A percentile compares a stretch with the other conserved stretches of the same genome.
Conservation (phyloP, 2,113 vertebrate species). For the Phylloscopus whistleri region DNA sequence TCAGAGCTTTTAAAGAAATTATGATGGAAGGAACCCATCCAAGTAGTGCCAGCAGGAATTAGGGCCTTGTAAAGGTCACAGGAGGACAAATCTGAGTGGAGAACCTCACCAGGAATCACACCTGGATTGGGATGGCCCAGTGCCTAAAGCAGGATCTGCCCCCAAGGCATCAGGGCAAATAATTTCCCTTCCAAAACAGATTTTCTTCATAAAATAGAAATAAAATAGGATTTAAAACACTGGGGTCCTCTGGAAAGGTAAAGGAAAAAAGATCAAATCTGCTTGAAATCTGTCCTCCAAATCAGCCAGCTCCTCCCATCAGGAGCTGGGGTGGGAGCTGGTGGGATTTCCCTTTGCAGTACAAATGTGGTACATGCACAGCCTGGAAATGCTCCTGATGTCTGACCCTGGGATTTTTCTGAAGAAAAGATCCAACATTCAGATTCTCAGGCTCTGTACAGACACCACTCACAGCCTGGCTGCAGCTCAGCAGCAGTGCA, state of each 20-base stretch:
- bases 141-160: not conserved
- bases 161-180: not conserved
- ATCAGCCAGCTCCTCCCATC: too few species aligned
- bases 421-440: not conserved
- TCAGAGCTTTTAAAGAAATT: too few species aligned
- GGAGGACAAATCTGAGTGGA: not conserved
- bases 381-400: not conserved
- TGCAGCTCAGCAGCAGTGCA: not conserved
- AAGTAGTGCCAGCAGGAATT: too few species aligned
- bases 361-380: not conserved
- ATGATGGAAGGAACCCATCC: too few species aligned
- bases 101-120: not conserved
- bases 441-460: not conserved
- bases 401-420: not conserved
- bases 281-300: not conserved
- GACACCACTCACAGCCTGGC: not conserved
- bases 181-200: not conserved
- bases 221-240: not conserved
- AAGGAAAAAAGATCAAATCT: not conserved
- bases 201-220: not conserved
- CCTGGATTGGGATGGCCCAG: not conserved
- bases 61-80: too few species aligned
- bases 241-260: not conserved
- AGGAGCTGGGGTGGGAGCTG: not conserved
- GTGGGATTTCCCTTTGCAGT: not conserved